A percentile compares a stretch with the other conserved stretches of the same genome.
Evolutionary conservation across 2,888 invertebrate genomes (phyloP).

Genomic region (Melanostoma mellinum): DNA sequence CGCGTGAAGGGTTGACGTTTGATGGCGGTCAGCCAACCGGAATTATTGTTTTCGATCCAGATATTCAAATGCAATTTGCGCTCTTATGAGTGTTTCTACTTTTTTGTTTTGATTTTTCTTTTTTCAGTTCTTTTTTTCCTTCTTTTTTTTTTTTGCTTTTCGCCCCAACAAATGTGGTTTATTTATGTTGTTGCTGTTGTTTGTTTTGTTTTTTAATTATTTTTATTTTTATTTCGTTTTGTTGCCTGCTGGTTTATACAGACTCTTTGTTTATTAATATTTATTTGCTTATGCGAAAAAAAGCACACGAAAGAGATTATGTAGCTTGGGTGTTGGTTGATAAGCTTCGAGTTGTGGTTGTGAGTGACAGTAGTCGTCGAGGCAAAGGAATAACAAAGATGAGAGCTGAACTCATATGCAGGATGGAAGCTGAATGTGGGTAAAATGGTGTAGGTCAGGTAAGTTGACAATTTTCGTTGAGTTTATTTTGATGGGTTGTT

Average conservation of each 20-base stretch:
- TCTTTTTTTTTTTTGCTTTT: slow-evolving; percentile 40
- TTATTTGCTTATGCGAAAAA: slow-evolving; percentile 45
- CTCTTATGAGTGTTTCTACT: slow-evolving; percentile 38
- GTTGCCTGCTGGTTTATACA: slow-evolving; percentile 13
- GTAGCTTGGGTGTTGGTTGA: slow-evolving; percentile 31
- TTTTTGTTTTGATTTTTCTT: slow-evolving; percentile 26
- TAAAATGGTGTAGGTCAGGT: slow-evolving; percentile 44
- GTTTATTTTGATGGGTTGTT: too few species aligned
- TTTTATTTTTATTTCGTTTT: slow-evolving; percentile 10
- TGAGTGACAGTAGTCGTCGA: slow-evolving; percentile 31
- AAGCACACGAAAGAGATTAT: slow-evolving; percentile 31
- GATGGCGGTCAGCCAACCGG: slow-evolving; percentile 55
- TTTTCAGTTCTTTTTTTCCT: neutral
- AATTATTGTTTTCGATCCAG: slow-evolving; percentile 62
- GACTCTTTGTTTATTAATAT: slow-evolving; percentile 36
- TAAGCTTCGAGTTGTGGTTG: slow-evolving; percentile 8
- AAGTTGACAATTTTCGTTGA: slow-evolving; percentile 13
- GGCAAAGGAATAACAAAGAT: neutral
- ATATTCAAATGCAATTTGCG: slow-evolving; percentile 63
- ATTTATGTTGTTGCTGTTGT: slow-evolving; percentile 41
- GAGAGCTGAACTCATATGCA: slow-evolving; percentile 5
- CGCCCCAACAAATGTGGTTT: slow-evolving; percentile 44
- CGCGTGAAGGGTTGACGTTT: slow-evolving; percentile 40
- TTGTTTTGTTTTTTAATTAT: slow-evolving; percentile 20
- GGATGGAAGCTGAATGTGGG: neutral